Percentiles rank a stretch among this genome's conserved stretches.
Conservation (phyloP, 2,113 vertebrate species). For the Elephas maximus region DNA sequence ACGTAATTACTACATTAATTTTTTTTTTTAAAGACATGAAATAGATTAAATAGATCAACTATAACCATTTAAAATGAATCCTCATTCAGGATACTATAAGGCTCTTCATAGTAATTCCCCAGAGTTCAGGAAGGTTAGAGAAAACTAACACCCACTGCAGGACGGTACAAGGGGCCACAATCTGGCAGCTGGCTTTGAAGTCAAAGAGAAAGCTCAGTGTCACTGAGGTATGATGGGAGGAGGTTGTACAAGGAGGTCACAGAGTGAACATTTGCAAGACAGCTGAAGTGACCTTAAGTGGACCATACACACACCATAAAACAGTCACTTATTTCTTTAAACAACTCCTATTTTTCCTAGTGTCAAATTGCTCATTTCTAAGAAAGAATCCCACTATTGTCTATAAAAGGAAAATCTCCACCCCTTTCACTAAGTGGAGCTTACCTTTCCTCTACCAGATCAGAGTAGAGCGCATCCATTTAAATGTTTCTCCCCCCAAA, state of each 20-base stretch:
- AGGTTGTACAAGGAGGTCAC: conserved; percentile 1
- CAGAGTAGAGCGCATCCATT: conserved; percentile 56
- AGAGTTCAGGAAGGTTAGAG: conserved; percentile 11
- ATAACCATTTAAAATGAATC: conserved; percentile 70
- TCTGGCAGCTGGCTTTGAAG: conserved; percentile 41
- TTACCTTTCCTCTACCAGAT: conserved; percentile 72
- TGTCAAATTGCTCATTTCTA: conserved; percentile 44
- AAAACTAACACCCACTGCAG: conserved; percentile 23
- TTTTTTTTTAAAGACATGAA: conserved; percentile 55
- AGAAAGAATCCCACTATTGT: conserved; percentile 53
- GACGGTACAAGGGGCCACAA: neutral
- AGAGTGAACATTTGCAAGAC: conserved; percentile 24
- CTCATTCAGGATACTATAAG: conserved; percentile 27
- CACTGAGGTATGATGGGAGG: neutral
- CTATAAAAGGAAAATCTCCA: conserved; percentile 39
- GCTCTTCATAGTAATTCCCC: conserved; percentile 27
- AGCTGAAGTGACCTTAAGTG: conserved; percentile 41
- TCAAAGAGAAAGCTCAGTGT: conserved; percentile 16
- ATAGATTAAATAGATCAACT: conserved; percentile 26
- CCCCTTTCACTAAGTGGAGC: conserved; percentile 62
- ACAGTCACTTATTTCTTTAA: conserved; percentile 45
- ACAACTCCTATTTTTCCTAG: neutral
- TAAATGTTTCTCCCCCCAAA: conserved; percentile 29
- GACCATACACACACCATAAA: neutral
- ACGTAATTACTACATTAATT: conserved; percentile 54